A percentile compares a stretch with the other conserved stretches of the same genome.
Evolutionary conservation across 2,113 vertebrate species (phyloP).

Genomic region (Trematocara stigmaticum): DNA sequence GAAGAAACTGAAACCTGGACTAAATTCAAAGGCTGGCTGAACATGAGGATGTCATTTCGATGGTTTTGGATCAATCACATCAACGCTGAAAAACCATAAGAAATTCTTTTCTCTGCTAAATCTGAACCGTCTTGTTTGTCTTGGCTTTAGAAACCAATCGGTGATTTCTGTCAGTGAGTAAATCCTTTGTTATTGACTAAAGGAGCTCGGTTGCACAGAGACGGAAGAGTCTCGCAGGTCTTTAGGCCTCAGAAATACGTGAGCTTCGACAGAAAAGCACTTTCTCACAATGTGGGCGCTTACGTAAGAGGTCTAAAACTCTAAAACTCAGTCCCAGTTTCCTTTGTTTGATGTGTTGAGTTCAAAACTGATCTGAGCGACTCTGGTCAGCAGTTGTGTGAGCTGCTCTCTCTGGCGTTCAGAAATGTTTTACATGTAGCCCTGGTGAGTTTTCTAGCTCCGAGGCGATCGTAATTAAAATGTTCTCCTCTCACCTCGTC

Average conservation of each 20-base stretch:
- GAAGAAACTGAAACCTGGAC: not conserved
- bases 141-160: not conserved
- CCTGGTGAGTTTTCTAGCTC: not conserved
- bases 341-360: not conserved
- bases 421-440: not conserved
- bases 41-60: not conserved
- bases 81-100: not conserved
- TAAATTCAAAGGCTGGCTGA: not conserved
- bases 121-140: not conserved
- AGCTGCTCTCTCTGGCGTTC: not conserved
- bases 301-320: not conserved
- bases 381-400: not conserved
- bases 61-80: not conserved
- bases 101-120: not conserved
- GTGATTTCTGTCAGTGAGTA: not conserved
- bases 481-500: not conserved
- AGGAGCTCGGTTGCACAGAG: not conserved
- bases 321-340: not conserved
- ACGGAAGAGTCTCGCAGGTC: not conserved
- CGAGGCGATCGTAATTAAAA: not conserved
- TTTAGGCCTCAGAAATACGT: slow-evolving; percentile 2
- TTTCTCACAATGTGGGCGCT: not conserved
- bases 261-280: not conserved
- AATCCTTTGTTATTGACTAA: slow-evolving; percentile 17
- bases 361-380: not conserved